Evolutionary conservation across 2,888 invertebrate genomes (phyloP), one percentile per base, ranked within the genome.

Genomic region (Escarpia spicata): DNA sequence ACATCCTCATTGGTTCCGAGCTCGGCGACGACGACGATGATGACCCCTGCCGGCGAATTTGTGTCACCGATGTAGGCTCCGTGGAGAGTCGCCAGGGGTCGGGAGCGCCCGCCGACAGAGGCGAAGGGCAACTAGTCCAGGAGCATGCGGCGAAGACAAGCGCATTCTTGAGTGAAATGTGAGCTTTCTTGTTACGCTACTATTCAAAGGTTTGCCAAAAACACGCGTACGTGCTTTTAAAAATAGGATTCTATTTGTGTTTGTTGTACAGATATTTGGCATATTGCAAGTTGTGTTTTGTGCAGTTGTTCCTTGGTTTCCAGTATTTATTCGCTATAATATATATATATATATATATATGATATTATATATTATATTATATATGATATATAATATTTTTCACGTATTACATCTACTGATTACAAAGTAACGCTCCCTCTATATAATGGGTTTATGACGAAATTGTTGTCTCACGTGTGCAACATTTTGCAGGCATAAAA

Each of bases 1-100:
- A 75, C 75, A 75, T 75, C 19, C 75, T 75, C 75, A 19, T 75
- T 75, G 75, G 75, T 75, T 75, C 75, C 75, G 75, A 75, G 75
- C 19, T 75, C 75, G 75, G 75, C 75, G 75, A 75, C 26, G 75
- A 75, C 75, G 75, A 75, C 4, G 26, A 75, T 26, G 75, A 75
- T 26, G 75, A 75, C 26, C 75, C 19, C 75, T 75, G n/a, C 26
- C 75, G 75, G 75, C 75, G 75, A 26, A 26, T 75, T 75, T 75
- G 75, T n/a, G 19, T 26, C 26, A 75, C 75, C 19, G 75, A 75
- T 26, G 26, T 75, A 3, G 75, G 75, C 19, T 26, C 75, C 75
- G 75, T 75, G 26, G 75, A 75, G 3, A 75, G 75, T 75, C 75
- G 75, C 75, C 75, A 75, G 75, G 75, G 19, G n/a, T 19, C n/a